Percentiles rank a stretch among this genome's conserved stretches.
Conservation (phyloP, 1,140 invertebrate species). For the Drosophila tani region DNA sequence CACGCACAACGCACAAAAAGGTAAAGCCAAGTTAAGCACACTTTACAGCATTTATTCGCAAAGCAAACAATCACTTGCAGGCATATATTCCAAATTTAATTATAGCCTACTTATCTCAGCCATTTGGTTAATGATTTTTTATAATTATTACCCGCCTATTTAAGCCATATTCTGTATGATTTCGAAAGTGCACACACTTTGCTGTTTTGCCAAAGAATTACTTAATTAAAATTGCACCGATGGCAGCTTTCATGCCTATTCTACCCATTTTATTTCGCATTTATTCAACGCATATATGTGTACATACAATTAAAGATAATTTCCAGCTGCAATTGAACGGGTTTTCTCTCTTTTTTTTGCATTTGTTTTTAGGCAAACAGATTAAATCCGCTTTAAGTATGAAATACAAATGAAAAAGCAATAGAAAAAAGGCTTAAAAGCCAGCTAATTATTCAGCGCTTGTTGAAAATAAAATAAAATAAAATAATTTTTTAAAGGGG, state of each 20-base stretch:
- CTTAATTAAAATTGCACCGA: constrained; percentile 10
- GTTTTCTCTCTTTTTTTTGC: background rate
- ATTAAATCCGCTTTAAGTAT: constrained; percentile 2
- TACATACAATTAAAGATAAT: background rate
- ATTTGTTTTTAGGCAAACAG: constrained; percentile 1
- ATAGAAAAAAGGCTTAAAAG: background rate
- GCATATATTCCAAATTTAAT: constrained; percentile 9
- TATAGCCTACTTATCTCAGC: constrained; percentile 7
- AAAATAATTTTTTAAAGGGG: background rate
- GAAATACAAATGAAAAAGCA: background rate
- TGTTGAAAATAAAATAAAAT: background rate
- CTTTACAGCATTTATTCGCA: constrained; percentile 21
- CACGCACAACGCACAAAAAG: constrained; percentile 24
- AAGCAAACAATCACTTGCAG: background rate
- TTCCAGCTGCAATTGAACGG: background rate
- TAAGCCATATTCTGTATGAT: too few species aligned
- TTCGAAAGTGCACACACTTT: too few species aligned
- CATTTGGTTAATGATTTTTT: constrained; percentile 8
- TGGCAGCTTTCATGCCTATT: background rate
- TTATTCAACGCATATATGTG: background rate
- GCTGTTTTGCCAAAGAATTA: background rate
- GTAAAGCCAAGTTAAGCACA: constrained; percentile 28
- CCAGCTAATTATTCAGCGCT: background rate
- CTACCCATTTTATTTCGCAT: background rate
- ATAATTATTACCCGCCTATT: constrained; percentile 1